Evolutionary conservation across 53 echinoderm and acorn worm species (phyloP), one percentile per base, ranked within the genome.

Genomic region (Patiria pectinifera): DNA sequence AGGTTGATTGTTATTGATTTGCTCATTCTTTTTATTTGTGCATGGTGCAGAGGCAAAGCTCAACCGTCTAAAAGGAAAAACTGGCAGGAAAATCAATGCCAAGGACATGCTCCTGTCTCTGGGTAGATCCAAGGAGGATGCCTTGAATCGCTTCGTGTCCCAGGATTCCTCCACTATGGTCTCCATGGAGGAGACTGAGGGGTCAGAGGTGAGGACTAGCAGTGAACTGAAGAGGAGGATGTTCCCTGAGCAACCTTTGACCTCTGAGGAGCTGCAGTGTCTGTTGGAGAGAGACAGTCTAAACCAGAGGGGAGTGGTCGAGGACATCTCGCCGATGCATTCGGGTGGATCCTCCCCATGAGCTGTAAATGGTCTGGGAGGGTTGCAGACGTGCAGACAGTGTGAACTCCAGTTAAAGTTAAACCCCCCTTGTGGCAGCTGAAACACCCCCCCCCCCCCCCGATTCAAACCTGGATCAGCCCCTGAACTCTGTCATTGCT

Each of bases 161-260:
- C 85, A 90, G 69, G 96, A 94, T 18, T 92, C 90, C n/a, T 91
- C 91, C 15, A 35, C 43, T 26, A 77, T 86, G 49, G 80, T 89
- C 4, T 82, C 91, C 26, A 86, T 76, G 25, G 87, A 91, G 72
- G 75, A 84, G 48, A 46, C 85, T 0, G 95, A 93, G 91, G 87
- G 80, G 69, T 72, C 12, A 62, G 91, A 45, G 71, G 85, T 6
- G 82, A 93, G 46, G 89, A 94, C 18, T 83, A 95, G 94, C 35
- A 83, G 89, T 61, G 92, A 93, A 49, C 26, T 98, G 47, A 97
- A 91, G 81, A 93, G 99, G 86, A 83, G 95, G 16, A 94, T 98
- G 95, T 97, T 98, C 63, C 99, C 99, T 0, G 99, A 98, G 80
- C 99, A 98, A 71, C 94, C 99, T 74, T 66, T 96, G 69, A 92